Evolutionary conservation across 2,888 invertebrate genomes (phyloP), one percentile per base, ranked within the genome.

Genomic region (Tuta absoluta): DNA sequence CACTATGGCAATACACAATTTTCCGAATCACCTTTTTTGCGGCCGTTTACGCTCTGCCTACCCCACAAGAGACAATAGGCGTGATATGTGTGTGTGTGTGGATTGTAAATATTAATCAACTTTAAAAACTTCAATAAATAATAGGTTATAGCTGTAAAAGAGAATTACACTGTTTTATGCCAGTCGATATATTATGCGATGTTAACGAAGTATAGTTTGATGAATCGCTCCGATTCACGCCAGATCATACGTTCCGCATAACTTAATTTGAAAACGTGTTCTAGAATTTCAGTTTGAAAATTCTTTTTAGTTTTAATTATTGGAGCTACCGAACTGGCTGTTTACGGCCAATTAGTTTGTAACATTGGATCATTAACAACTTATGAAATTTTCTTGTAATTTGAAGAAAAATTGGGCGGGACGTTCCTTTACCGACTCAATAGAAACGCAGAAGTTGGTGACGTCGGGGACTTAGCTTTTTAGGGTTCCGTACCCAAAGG

Each of bases 221-320:
- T 81, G 76, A 76, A 82, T 78, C 71, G 78, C 82, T 65, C 71
- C 70, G 75, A 73, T 74, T 76, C 80, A 81, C 78, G 82, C 72
- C 49, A 69, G 71, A 70, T 48, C 37, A 3, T 23, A 45, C 88
- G 90, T 90, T 90, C 89, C 89, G 90, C 90, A 89, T 90, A 84
- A 88, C 89, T 90, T 85, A 75, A 89, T 84, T 87, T 84, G 89
- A 90, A 90, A 90, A 45, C 62, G 48, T 65, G 63, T 63, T 63
- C 63, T 65, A 57, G 63, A 59, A 53, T 59, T 19, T 45, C 7
- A n/a, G 45, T 45, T 45, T 45, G 17, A 45, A 45, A 45, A 45
- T 49, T 37, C 21, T 33, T 17, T 24, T 56, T 65, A 68, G 68
- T 65, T 66, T n/a, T 8, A 70, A 62, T 63, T 2, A 63, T 64